phyloP scores from a whole-genome alignment of 2,113 vertebrate genomes.

The Chrysochloris asiatica region DNA sequence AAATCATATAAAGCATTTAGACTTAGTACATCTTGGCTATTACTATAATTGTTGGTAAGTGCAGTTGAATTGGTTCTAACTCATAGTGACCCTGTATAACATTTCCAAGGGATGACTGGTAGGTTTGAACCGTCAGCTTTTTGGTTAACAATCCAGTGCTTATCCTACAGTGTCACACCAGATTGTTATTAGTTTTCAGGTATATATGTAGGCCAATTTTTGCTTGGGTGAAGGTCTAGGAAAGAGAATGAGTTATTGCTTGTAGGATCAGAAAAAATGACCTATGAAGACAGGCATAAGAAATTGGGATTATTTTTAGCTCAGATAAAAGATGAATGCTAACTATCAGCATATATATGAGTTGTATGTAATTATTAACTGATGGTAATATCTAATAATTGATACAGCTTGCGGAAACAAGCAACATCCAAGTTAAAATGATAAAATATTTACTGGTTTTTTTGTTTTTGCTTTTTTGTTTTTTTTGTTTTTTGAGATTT shows the following conservation, averaged over 20 bases:
- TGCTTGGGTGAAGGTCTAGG: not conserved
- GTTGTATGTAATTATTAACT: conserved; percentile 11
- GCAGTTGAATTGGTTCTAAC: too few relatives aligned
- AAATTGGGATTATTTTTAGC: conserved; percentile 15
- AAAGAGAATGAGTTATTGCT: conserved; percentile 47
- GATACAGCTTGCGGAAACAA: conserved; percentile 26
- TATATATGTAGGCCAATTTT: conserved; percentile 11
- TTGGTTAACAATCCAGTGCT: too few relatives aligned
- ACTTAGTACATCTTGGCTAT: not conserved
- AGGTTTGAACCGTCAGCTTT: too few relatives aligned
- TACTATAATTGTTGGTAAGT: conserved; percentile 44
- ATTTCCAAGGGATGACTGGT: too few relatives aligned
- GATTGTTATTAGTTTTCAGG: not conserved
- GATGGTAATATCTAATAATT: not conserved
- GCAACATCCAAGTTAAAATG: conserved; percentile 4
- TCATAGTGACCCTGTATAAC: too few relatives aligned
- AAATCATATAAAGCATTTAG: not conserved
- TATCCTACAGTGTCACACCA: too few relatives aligned
- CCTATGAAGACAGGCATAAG: not conserved
- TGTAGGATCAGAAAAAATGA: not conserved
- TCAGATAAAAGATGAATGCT: conserved; percentile 33
- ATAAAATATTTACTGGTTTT: conserved; percentile 16
- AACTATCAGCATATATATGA: conserved; percentile 32
- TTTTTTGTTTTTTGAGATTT: conserved; percentile 54
- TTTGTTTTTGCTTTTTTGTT: conserved; percentile 22